These are phyloP conservation scores for Polyergus mexicanus DNA, from an alignment of 1,140 invertebrate genomes.

Conservation along the genomic window DNA sequence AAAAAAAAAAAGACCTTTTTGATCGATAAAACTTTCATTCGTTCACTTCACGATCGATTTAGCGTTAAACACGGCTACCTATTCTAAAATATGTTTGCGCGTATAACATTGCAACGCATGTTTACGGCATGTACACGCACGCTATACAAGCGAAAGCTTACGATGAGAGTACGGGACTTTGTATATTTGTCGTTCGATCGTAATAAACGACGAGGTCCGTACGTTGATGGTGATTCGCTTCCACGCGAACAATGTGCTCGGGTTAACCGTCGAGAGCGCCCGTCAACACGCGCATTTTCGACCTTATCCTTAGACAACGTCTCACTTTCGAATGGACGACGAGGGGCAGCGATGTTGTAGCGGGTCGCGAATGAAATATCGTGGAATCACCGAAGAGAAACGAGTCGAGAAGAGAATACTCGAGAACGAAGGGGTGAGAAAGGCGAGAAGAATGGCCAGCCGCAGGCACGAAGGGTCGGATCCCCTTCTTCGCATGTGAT, in stretches of 20 bases:
- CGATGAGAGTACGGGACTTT: slow-evolving; percentile 18
- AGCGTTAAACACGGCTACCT: slow-evolving; percentile 8
- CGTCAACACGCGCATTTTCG: slow-evolving; percentile 43
- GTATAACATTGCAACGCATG: slow-evolving; percentile 1
- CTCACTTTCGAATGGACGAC: slow-evolving; percentile 43
- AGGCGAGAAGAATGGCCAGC: neutral
- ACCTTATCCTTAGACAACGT: slow-evolving; percentile 30
- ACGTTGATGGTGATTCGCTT: slow-evolving; percentile 48
- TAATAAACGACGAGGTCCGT: slow-evolving; percentile 43
- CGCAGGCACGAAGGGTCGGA: neutral
- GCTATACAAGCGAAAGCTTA: neutral
- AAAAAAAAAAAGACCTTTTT: neutral
- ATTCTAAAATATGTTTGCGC: slow-evolving; percentile 22
- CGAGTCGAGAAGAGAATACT: slow-evolving; percentile 31
- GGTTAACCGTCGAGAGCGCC: slow-evolving; percentile 40
- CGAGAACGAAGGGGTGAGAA: neutral
- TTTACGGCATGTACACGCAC: slow-evolving; percentile 2
- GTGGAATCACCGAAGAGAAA: slow-evolving; percentile 37
- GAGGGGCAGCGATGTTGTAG: slow-evolving; percentile 39
- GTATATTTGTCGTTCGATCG: slow-evolving; percentile 56
- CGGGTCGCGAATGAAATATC: slow-evolving; percentile 59
- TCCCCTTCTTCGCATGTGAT: slow-evolving; percentile 25
- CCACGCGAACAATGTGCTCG: slow-evolving; percentile 45
- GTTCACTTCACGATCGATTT: neutral
- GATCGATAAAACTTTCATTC: neutral